Evolutionary conservation across 2,113 vertebrate genomes (phyloP).

Genomic region (Emydocephalus ijimae): DNA sequence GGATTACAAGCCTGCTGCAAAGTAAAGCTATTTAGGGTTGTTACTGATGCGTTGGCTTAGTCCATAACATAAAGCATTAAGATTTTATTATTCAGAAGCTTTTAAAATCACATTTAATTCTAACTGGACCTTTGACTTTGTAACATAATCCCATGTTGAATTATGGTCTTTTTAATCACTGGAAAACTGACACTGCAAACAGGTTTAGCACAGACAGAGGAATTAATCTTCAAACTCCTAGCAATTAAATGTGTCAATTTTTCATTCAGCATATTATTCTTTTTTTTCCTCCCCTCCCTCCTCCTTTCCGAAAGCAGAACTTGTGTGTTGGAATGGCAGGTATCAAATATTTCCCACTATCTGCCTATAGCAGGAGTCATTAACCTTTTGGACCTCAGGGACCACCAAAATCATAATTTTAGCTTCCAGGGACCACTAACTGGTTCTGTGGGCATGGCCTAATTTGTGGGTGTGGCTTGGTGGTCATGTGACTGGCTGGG

Average conservation of each 20-base stretch:
- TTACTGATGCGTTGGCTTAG: no score
- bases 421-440: no score
- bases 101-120: background rate
- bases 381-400: no score
- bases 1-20: no score
- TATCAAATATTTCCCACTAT: background rate
- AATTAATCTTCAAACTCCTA: background rate
- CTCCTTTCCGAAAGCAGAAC: constrained; percentile 1
- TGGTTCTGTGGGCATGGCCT: no score
- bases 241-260: background rate
- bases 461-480: no score
- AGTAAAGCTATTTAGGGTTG: no score
- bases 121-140: background rate
- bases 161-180: background rate
- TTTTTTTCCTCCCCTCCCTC: background rate
- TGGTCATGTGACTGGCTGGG: no score
- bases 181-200: background rate
- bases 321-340: background rate
- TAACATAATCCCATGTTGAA: background rate
- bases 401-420: no score
- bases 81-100: background rate
- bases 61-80: background rate
- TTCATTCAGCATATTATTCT: constrained; percentile 16
- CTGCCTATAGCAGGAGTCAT: background rate
- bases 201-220: background rate